These are phyloP conservation scores for Dynastes tityus DNA, from an alignment of 2,888 invertebrate genomes.

Conservation along the genomic window DNA sequence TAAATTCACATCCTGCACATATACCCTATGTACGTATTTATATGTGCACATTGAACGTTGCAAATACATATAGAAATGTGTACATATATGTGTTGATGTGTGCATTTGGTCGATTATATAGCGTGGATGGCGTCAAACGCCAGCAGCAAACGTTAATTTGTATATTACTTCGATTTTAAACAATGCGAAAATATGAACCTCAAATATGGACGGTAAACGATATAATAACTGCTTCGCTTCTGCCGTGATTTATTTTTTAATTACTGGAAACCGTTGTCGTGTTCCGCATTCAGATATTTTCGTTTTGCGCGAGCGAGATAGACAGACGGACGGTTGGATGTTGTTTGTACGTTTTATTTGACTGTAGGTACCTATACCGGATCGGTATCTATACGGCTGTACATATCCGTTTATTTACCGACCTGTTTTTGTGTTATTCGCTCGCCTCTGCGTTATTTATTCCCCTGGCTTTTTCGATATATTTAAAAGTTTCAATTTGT, in stretches of 20 bases:
- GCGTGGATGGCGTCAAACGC: background rate
- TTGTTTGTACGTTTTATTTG: slow-evolving; percentile 16
- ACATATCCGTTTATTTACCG: background rate
- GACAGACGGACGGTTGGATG: background rate
- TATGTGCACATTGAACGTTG: no score
- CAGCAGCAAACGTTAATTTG: slow-evolving; percentile 14
- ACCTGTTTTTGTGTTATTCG: background rate
- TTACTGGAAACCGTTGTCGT: slow-evolving; percentile 41
- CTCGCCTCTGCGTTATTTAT: background rate
- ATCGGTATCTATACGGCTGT: slow-evolving; percentile 5
- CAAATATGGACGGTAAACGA: slow-evolving; percentile 39
- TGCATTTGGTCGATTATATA: no score
- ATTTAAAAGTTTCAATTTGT: slow-evolving; percentile 1
- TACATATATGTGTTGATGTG: no score
- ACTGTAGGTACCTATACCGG: background rate
- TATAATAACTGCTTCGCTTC: slow-evolving; percentile 45
- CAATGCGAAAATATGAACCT: slow-evolving; percentile 29
- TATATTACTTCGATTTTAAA: slow-evolving; percentile 33
- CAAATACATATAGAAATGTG: no score
- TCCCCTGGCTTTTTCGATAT: background rate
- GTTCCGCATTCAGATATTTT: slow-evolving; percentile 20
- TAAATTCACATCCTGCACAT: background rate
- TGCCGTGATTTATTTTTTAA: slow-evolving; percentile 48
- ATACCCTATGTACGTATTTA: no score
- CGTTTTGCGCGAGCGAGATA: background rate